Percentiles rank a stretch among this genome's conserved stretches.
These are phyloP conservation scores for Synchiropus splendidus DNA, from an alignment of 2,113 vertebrate species.

Conservation along the genomic window DNA sequence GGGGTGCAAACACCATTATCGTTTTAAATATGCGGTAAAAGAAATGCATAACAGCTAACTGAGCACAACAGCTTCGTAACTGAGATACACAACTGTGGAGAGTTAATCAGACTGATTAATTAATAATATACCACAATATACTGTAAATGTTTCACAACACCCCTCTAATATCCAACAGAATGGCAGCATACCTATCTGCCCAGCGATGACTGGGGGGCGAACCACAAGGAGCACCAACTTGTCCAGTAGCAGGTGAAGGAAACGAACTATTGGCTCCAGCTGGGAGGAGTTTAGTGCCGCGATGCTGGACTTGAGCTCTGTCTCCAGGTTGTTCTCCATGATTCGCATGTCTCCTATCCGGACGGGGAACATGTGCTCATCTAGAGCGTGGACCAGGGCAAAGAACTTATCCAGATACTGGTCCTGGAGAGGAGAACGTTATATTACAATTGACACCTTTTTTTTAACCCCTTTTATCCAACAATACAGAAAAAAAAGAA, in stretches of 20 bases:
- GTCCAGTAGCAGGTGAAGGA: slow-evolving; percentile 95
- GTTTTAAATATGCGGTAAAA: neutral
- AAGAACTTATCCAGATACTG: slow-evolving; percentile 97
- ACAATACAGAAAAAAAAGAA: neutral
- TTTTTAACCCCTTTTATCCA: no score
- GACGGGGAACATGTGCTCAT: slow-evolving; percentile 97
- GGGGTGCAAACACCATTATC: slow-evolving; percentile 1
- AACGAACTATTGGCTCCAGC: slow-evolving; percentile 91
- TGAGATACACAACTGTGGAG: neutral
- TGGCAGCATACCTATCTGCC: slow-evolving; percentile 83
- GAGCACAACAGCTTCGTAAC: neutral
- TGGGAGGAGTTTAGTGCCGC: slow-evolving; percentile 87
- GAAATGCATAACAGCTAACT: neutral
- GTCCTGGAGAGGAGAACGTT: slow-evolving; percentile 67
- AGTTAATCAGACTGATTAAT: no score
- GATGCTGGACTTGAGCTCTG: slow-evolving; percentile 92
- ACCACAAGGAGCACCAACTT: slow-evolving; percentile 94
- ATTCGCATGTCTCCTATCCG: slow-evolving; percentile 95
- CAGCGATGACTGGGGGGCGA: slow-evolving; percentile 91
- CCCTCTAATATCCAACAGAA: no score
- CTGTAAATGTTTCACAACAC: no score
- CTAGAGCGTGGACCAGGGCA: slow-evolving; percentile 92
- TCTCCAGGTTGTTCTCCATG: slow-evolving; percentile 97
- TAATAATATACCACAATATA: neutral
- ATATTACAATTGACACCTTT: no score